A percentile compares a stretch with the other conserved stretches of the same genome.
These are phyloP conservation scores for Drosophila jambulina DNA, from an alignment of 1,140 invertebrate genomes.

Conservation along the genomic window DNA sequence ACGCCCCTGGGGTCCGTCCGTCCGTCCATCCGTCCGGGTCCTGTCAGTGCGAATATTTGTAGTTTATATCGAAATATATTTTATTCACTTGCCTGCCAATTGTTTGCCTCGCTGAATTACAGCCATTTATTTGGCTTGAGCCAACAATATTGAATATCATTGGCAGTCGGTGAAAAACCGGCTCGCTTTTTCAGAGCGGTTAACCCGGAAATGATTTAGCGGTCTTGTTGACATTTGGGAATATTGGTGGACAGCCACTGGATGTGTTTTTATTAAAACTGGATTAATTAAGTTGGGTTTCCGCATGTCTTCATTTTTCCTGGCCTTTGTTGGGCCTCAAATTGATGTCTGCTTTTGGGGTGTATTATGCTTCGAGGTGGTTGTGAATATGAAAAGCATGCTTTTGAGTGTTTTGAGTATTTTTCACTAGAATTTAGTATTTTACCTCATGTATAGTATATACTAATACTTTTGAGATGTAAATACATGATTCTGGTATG, in stretches of 20 bases:
- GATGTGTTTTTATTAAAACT: constrained; percentile 3
- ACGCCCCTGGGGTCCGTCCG: constrained; percentile 14
- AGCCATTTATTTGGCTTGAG: constrained; percentile 32
- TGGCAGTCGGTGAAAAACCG: constrained; percentile 15
- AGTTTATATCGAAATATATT: constrained; percentile 42
- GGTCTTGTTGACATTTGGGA: constrained; percentile 7
- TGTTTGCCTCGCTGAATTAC: constrained; percentile 41
- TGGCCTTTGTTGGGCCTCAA: background rate
- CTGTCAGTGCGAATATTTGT: constrained; percentile 48
- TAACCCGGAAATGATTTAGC: constrained; percentile 26
- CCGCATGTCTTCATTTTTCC: background rate
- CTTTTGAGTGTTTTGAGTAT: constrained; percentile 11
- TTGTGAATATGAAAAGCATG: constrained; percentile 9
- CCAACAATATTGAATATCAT: constrained; percentile 45
- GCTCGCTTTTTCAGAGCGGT: constrained; percentile 12
- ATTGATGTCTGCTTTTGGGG: constrained; percentile 3
- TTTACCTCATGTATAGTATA: background rate
- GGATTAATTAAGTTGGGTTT: background rate
- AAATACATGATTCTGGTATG: background rate
- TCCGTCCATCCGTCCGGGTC: background rate
- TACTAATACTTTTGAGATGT: background rate
- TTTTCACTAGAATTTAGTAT: background rate
- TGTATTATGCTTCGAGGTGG: background rate
- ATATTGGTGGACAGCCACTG: background rate
- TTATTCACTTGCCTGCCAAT: constrained; percentile 46